A percentile compares a stretch with the other conserved stretches of the same genome.
These are phyloP conservation scores for Ptychadena robeensis DNA, from an alignment of 2,797 vertebrate species.

Conservation along the genomic window DNA sequence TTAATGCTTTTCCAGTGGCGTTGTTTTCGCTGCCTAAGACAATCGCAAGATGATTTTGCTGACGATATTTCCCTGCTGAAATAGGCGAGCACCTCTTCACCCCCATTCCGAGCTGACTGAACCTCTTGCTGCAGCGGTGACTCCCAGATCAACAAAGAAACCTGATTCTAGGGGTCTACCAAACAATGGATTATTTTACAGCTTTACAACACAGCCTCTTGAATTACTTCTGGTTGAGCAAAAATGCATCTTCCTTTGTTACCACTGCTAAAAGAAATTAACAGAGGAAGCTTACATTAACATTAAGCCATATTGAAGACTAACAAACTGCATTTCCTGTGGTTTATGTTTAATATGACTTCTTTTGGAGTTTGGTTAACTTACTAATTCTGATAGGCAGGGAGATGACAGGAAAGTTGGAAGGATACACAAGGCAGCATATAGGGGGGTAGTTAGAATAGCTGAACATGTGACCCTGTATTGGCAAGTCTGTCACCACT, in stretches of 20 bases:
- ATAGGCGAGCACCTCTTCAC: constrained; percentile 71
- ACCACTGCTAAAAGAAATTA: background rate
- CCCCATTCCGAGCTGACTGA: constrained; percentile 2
- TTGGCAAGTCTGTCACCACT: background rate
- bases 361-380: constrained; percentile 4
- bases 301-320: constrained; percentile 53
- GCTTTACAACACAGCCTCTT: constrained; percentile 36
- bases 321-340: constrained; percentile 14
- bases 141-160: background rate
- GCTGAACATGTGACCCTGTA: background rate
- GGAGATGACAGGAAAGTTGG: background rate
- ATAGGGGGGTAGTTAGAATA: background rate
- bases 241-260: constrained; percentile 22
- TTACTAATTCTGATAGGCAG: background rate
- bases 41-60: constrained; percentile 87
- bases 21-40: constrained; percentile 89
- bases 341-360: background rate
- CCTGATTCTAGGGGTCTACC: background rate
- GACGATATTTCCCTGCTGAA: constrained; percentile 98
- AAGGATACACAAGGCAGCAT: background rate
- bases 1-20: constrained; percentile 99
- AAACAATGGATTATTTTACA: constrained; percentile 18
- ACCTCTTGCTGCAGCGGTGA: background rate
- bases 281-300: constrained; percentile 12
- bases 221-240: constrained; percentile 30